Evolutionary conservation across 2,888 invertebrate species (phyloP), one percentile per base, ranked within the genome.

Genomic region (Stegana nigrithorax): DNA sequence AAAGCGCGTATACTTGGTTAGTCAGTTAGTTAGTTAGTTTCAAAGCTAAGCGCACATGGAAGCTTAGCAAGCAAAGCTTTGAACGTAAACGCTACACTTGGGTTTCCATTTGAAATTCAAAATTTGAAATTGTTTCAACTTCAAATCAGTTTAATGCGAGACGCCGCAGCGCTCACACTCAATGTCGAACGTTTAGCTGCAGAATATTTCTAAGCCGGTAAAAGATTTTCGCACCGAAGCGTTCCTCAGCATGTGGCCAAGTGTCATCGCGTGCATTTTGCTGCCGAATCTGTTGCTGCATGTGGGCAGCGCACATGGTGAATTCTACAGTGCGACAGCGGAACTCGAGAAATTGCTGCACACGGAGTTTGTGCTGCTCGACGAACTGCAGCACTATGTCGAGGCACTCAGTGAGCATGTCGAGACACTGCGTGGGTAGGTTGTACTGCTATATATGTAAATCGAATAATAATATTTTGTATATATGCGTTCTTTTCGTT

Each of bases 261-360:
- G n/a, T n/a, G n/a, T n/a, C n/a, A n/a, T n/a, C n/a, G n/a, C n/a
- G n/a, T n/a, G n/a, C n/a, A n/a, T n/a, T n/a, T n/a, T n/a, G n/a
- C n/a, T n/a, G 23, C 21, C 12, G n/a, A 12, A n/a, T 12, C 42
- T 42, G 7, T n/a, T 51, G 19, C 21, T 19, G 12, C 12, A 51
- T 51, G 50, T 25, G 26, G 4, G 7, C 21, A 26, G 12, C 12
- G 26, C 14, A 25, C 10, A 17, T 4, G 12, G 50, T 23, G 72
- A 86, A 73, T 75, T 70, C 42, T 83, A 73, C 44, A 78, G 84
- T 5, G 82, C 84, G 4, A 71, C 78, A 2, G 72, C 75, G 12
- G 80, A 81, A 0, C 66, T 83, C 68, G 83, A 81, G 60, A 69
- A 77, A 45, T 67, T 83, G n/a, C 62, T 80, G 1, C 67, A 71